Conservation (phyloP, 2,113 vertebrate species). For the Athene noctua region DNA sequence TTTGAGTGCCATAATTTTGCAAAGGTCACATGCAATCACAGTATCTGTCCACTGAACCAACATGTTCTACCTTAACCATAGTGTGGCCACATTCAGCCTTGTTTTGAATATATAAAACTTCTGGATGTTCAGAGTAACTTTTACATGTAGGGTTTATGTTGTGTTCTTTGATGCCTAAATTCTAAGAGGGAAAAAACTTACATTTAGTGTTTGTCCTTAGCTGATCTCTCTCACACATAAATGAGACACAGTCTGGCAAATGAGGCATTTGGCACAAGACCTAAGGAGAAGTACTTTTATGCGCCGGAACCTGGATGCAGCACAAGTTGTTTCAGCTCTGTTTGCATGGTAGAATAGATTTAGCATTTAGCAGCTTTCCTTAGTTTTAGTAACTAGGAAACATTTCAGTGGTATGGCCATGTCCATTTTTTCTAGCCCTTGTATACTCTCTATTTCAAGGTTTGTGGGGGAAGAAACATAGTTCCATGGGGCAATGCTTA, state of each 20-base stretch:
- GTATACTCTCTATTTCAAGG: background rate
- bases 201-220: conserved; percentile 42
- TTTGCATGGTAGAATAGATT: conserved; percentile 54
- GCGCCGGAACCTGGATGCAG: conserved; percentile 41
- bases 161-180: background rate
- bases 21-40: background rate
- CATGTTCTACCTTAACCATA: background rate
- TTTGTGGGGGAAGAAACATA: conserved; percentile 13
- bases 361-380: conserved; percentile 42
- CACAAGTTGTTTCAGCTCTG: conserved; percentile 64
- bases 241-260: conserved; percentile 45
- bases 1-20: background rate
- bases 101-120: background rate
- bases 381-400: conserved; percentile 61
- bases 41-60: background rate
- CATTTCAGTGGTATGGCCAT: conserved; percentile 27
- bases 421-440: conserved; percentile 9
- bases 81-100: background rate
- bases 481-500: conserved; percentile 11
- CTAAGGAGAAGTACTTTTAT: conserved; percentile 58
- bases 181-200: background rate
- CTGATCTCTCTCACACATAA: conserved; percentile 41
- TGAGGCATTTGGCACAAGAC: conserved; percentile 54
- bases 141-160: background rate
- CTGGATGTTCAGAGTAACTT: background rate